phyloP scores from a whole-genome alignment of 2,113 vertebrate genomes.

The Chlamydotis undulata region DNA sequence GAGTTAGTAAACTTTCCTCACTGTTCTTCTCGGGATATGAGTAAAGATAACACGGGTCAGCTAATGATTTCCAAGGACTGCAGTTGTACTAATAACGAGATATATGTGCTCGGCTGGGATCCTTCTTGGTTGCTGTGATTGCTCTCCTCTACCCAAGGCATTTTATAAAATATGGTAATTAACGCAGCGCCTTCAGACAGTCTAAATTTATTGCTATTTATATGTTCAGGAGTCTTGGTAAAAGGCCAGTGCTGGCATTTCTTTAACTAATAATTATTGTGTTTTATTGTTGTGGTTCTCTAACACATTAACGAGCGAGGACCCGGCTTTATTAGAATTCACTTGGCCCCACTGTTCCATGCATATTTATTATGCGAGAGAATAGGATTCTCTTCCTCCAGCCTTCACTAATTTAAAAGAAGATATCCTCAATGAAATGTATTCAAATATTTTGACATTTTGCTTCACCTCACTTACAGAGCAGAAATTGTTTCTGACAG shows the following conservation, averaged over 20 bases:
- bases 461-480: slow-evolving; percentile 97
- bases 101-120: neutral
- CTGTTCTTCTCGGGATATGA: neutral
- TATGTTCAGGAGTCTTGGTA: slow-evolving; percentile 75
- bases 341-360: slow-evolving; percentile 74
- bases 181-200: slow-evolving; percentile 70
- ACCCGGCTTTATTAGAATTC: slow-evolving; percentile 82
- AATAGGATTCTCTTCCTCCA: slow-evolving; percentile 83
- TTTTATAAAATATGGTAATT: slow-evolving; percentile 81
- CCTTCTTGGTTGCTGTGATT: neutral
- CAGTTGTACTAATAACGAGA: slow-evolving; percentile 12
- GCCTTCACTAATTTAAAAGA: slow-evolving; percentile 88
- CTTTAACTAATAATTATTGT: slow-evolving; percentile 85
- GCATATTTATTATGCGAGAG: slow-evolving; percentile 85
- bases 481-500: slow-evolving; percentile 99
- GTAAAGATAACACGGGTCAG: neutral
- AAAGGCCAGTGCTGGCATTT: slow-evolving; percentile 82
- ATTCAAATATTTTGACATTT: slow-evolving; percentile 99
- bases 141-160: slow-evolving; percentile 29
- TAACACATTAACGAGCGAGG: slow-evolving; percentile 78
- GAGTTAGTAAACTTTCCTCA: neutral
- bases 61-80: slow-evolving; percentile 6
- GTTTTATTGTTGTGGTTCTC: slow-evolving; percentile 83
- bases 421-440: slow-evolving; percentile 94
- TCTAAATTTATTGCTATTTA: slow-evolving; percentile 77